These are phyloP conservation scores for Pleuronectes platessa DNA, from an alignment of 2,113 vertebrate species.

Conservation along the genomic window DNA sequence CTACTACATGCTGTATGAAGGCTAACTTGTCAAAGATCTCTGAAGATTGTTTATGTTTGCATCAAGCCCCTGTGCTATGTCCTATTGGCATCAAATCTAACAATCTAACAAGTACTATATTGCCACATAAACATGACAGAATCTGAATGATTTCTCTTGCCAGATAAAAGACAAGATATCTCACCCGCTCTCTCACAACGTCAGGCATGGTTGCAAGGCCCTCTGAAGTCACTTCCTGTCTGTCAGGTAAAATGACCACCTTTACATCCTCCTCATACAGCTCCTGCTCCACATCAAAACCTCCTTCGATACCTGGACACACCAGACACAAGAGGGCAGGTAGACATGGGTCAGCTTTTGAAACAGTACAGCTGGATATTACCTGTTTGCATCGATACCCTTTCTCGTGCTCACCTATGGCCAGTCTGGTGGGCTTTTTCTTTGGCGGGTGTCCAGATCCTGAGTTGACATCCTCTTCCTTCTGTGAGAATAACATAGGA, in stretches of 20 bases:
- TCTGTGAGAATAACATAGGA: conserved; percentile 58
- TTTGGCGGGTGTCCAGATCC: conserved; percentile 94
- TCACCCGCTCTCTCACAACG: conserved; percentile 93
- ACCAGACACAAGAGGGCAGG: background rate
- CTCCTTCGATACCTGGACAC: conserved; percentile 93
- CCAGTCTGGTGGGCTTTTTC: conserved; percentile 97
- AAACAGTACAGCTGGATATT: background rate
- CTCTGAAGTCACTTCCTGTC: conserved; percentile 92
- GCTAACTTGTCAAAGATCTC: background rate
- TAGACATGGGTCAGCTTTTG: background rate
- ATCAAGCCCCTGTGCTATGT: no score
- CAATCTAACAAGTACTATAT: background rate
- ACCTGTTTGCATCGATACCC: background rate
- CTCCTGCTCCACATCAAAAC: conserved; percentile 96
- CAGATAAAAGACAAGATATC: conserved; percentile 28
- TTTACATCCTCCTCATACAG: conserved; percentile 95
- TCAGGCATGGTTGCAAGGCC: conserved; percentile 90
- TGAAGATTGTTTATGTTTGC: background rate
- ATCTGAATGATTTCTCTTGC: background rate
- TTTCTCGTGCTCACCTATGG: conserved; percentile 87
- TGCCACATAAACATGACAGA: background rate
- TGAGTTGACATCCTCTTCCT: conserved; percentile 89
- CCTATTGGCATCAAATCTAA: background rate
- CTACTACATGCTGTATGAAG: background rate
- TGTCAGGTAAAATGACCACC: conserved; percentile 95